Evolutionary conservation across 2,797 vertebrate species (phyloP).

Genomic region (Lagocephalus sceleratus): DNA sequence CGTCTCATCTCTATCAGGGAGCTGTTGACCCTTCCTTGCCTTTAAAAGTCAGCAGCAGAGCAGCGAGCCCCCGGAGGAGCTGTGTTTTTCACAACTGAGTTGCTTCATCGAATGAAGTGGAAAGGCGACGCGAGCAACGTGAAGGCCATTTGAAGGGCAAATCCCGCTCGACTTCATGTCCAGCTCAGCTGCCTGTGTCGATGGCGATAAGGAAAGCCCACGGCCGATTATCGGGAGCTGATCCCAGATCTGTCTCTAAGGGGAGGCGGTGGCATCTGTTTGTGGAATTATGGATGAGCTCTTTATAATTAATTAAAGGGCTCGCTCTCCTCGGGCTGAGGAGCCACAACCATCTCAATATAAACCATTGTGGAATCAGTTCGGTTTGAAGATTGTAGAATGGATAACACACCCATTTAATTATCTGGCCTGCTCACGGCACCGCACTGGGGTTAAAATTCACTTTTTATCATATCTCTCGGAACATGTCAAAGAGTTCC

Average conservation of each 20-base stretch:
- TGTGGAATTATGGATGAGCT: too few relatives aligned
- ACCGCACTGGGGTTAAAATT: too few relatives aligned
- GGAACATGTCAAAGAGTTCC: too few relatives aligned
- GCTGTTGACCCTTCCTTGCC: constrained; percentile 11
- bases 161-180: constrained; percentile 16
- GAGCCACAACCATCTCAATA: too few relatives aligned
- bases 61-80: constrained; percentile 2
- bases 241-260: constrained; percentile 12
- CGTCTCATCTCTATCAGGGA: constrained; percentile 24
- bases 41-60: constrained; percentile 2
- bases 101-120: constrained; percentile 21
- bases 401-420: too few relatives aligned
- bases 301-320: too few relatives aligned
- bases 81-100: constrained; percentile 11
- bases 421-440: too few relatives aligned
- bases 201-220: constrained; percentile 26
- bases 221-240: constrained; percentile 26
- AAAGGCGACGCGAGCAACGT: constrained; percentile 22
- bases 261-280: too few relatives aligned
- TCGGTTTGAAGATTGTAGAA: too few relatives aligned
- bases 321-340: too few relatives aligned
- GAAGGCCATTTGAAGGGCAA: constrained; percentile 45
- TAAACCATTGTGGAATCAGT: too few relatives aligned
- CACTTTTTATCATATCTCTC: too few relatives aligned
- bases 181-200: constrained; percentile 17